A percentile compares a stretch with the other conserved stretches of the same genome.
phyloP scores from a whole-genome alignment of 2,797 vertebrate genomes.

The Phoebastria nigripes region DNA sequence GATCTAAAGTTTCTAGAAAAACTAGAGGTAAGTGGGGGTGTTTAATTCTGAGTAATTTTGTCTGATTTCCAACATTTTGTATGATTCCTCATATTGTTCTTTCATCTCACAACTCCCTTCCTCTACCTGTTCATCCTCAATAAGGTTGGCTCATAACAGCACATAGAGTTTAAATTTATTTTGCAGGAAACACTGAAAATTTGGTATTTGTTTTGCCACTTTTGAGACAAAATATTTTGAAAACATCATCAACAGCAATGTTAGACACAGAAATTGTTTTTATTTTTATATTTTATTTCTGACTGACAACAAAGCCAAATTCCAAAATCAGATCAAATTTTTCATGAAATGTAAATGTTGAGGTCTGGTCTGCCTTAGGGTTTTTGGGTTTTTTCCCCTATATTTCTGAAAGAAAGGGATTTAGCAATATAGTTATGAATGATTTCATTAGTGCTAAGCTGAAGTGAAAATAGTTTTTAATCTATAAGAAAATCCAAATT shows the following conservation, averaged over 20 bases:
- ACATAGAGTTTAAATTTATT: not conserved
- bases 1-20: slow-evolving; percentile 2
- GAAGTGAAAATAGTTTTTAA: slow-evolving; percentile 39
- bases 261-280: slow-evolving; percentile 52
- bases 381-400: slow-evolving; percentile 56
- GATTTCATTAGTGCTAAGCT: slow-evolving; percentile 44
- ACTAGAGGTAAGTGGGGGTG: not conserved
- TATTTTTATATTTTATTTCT: slow-evolving; percentile 62
- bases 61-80: not conserved
- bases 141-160: not conserved
- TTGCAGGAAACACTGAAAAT: slow-evolving; percentile 6
- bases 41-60: not conserved
- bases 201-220: slow-evolving; percentile 50
- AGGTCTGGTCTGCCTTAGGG: slow-evolving; percentile 67
- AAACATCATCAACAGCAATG: slow-evolving; percentile 56
- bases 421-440: slow-evolving; percentile 28
- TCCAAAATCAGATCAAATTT: slow-evolving; percentile 60
- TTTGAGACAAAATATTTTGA: slow-evolving; percentile 66
- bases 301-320: slow-evolving; percentile 60
- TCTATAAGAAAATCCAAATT: slow-evolving; percentile 18
- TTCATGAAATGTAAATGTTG: slow-evolving; percentile 60
- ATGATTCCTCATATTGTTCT: accelerated
- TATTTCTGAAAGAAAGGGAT: slow-evolving; percentile 48
- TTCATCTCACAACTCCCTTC: not conserved
- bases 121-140: not conserved